Evolutionary conservation across 2,113 vertebrate genomes (phyloP).

Genomic region (Chauna torquata): DNA sequence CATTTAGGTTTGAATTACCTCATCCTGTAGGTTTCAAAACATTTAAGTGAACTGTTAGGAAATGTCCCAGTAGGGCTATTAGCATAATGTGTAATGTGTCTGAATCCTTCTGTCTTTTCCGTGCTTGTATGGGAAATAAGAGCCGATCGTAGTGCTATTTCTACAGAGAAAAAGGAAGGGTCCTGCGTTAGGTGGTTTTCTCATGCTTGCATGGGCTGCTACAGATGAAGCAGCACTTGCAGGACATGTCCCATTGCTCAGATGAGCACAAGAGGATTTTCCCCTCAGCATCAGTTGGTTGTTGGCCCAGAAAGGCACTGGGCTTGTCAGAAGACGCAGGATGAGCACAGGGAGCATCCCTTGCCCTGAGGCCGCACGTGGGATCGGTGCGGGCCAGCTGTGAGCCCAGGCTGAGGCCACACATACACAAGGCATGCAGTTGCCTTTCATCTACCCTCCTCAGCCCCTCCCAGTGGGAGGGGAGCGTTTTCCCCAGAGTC

Average conservation of each 20-base stretch:
- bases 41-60: background rate
- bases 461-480: background rate
- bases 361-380: fast-evolving
- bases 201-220: fast-evolving
- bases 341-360: background rate
- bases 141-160: background rate
- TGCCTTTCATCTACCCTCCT: background rate
- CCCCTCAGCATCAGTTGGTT: fast-evolving
- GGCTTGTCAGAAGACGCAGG: background rate
- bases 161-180: background rate
- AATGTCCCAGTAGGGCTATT: slow-evolving; percentile 5
- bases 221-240: background rate
- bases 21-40: slow-evolving; percentile 36
- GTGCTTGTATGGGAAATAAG: background rate
- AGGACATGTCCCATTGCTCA: background rate
- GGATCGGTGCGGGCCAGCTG: background rate
- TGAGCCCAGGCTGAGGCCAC: background rate
- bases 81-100: background rate
- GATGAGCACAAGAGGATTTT: background rate
- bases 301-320: background rate
- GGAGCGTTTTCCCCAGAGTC: background rate
- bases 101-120: background rate
- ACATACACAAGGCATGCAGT: background rate
- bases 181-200: background rate
- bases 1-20: slow-evolving; percentile 32